phyloP scores from a whole-genome alignment of 2,888 invertebrate species.

The Laspeyria flexula region DNA sequence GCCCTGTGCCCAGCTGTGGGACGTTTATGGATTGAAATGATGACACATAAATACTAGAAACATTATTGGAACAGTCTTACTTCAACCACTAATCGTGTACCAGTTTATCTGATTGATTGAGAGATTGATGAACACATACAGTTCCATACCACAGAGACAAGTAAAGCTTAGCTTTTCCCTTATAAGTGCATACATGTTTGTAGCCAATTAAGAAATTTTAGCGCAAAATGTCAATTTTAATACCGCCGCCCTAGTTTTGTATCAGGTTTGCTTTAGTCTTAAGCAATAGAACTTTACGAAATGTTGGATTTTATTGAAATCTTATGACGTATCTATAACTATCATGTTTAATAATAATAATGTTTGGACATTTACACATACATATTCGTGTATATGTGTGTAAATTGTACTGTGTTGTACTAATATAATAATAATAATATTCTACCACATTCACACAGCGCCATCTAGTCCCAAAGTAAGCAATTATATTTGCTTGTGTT shows the following conservation, averaged over 20 bases:
- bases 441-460: too few species aligned
- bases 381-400: too few species aligned
- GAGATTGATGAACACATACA: conserved; percentile 8
- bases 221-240: conserved; percentile 25
- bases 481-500: too few species aligned
- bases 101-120: conserved; percentile 9
- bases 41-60: too few species aligned
- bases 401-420: too few species aligned
- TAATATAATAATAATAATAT: too few species aligned
- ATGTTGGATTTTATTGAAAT: conserved; percentile 4
- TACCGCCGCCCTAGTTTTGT: conserved; percentile 6
- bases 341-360: too few species aligned
- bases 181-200: conserved; percentile 11
- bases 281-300: conserved; percentile 1
- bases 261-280: conserved; percentile 2
- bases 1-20: too few species aligned
- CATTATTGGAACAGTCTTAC: neutral
- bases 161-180: conserved; percentile 6
- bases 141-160: conserved; percentile 6
- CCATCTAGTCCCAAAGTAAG: too few species aligned
- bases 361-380: too few species aligned
- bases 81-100: conserved; percentile 4
- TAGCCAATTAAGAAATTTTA: conserved; percentile 30
- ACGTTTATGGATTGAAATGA: too few species aligned
- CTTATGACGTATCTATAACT: too few species aligned